These are phyloP conservation scores for Mesaphorura yosii DNA, from an alignment of 1,140 invertebrate genomes.

Conservation along the genomic window DNA sequence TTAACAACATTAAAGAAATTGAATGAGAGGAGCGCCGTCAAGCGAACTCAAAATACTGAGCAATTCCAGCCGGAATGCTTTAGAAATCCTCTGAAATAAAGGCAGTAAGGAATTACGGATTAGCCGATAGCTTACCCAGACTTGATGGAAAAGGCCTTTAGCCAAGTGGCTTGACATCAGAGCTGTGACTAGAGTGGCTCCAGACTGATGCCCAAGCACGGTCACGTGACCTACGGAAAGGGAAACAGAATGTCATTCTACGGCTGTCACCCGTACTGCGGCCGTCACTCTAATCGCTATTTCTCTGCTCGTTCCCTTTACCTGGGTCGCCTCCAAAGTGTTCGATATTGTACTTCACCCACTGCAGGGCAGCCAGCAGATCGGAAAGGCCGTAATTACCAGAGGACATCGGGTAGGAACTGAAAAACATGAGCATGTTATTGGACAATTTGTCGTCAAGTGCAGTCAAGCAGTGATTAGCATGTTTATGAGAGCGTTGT, in stretches of 20 bases:
- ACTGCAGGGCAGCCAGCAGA: conserved; percentile 59
- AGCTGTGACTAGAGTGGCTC: conserved; percentile 61
- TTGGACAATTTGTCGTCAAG: too few species aligned
- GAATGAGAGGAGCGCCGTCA: too few species aligned
- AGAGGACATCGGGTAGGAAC: conserved; percentile 56
- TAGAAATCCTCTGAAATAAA: too few species aligned
- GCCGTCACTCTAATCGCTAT: too few species aligned
- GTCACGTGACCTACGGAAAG: conserved; percentile 55
- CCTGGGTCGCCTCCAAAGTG: conserved; percentile 66
- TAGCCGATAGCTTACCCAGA: too few species aligned
- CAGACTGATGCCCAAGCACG: conserved; percentile 64
- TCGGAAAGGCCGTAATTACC: conserved; percentile 81
- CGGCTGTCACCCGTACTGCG: too few species aligned
- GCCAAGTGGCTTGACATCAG: conserved; percentile 46
- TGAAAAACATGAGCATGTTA: conserved; percentile 1
- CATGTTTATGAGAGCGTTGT: neutral
- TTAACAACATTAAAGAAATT: too few species aligned
- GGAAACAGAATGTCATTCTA: too few species aligned
- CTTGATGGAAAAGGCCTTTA: conserved; percentile 25
- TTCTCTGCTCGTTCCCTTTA: conserved; percentile 60
- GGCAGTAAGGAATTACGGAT: too few species aligned
- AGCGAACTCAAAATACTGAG: too few species aligned
- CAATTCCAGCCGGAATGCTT: too few species aligned
- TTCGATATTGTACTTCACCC: conserved; percentile 66
- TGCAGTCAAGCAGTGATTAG: neutral